Conservation (phyloP, 2,888 invertebrate genomes). For the Galerucella calmariensis region DNA sequence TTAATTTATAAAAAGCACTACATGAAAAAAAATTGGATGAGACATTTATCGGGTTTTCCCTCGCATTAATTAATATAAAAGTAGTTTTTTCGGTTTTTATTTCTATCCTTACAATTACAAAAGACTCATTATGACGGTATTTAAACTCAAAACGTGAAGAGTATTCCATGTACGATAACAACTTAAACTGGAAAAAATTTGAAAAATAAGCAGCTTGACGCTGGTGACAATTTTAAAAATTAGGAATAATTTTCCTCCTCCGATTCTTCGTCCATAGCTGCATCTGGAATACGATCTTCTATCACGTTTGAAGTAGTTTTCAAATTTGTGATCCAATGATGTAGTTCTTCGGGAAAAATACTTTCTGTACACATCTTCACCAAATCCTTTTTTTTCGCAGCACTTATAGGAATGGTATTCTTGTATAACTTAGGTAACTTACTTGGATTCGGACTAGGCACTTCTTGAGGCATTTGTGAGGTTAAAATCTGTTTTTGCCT, state of each 20-base stretch:
- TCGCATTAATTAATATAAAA: background rate
- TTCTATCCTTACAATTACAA: slow-evolving; percentile 3
- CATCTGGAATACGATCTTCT: background rate
- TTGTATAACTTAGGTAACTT: slow-evolving; percentile 2
- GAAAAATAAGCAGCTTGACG: background rate
- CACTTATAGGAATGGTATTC: background rate
- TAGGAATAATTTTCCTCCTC: background rate
- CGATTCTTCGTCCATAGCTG: background rate
- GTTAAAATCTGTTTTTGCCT: slow-evolving; percentile 4
- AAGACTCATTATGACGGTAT: background rate
- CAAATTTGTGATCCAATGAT: slow-evolving; percentile 4
- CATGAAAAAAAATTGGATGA: background rate
- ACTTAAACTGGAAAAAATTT: background rate
- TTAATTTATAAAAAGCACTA: slow-evolving; percentile 5
- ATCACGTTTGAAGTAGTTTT: slow-evolving; percentile 7
- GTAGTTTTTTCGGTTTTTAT: background rate
- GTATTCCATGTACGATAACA: background rate
- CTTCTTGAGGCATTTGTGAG: background rate
- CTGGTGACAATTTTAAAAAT: slow-evolving; percentile 6
- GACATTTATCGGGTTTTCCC: slow-evolving; percentile 3
- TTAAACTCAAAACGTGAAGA: slow-evolving; percentile 2
- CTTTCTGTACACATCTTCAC: slow-evolving; percentile 6
- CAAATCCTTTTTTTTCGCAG: slow-evolving; percentile 1
- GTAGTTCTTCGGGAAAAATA: slow-evolving; percentile 4
- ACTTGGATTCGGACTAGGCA: slow-evolving; percentile 2